Evolutionary conservation across 2,797 vertebrate species (phyloP).

Genomic region (Heteromormyrus szaboi): DNA sequence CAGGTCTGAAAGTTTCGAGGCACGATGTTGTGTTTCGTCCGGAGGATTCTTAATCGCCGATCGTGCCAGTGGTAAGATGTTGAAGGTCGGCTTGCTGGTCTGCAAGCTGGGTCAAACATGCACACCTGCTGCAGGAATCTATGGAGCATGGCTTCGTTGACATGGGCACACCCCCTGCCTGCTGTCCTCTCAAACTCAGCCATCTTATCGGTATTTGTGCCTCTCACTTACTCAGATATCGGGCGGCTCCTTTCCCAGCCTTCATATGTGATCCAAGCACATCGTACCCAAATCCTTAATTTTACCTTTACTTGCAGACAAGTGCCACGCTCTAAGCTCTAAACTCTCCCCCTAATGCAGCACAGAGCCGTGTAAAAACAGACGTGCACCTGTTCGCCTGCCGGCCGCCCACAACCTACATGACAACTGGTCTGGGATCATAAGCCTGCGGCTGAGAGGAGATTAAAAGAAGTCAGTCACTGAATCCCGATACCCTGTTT

Average conservation of each 20-base stretch:
- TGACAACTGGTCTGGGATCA: constrained; percentile 40
- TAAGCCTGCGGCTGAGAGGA: constrained; percentile 23
- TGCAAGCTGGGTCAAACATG: constrained; percentile 37
- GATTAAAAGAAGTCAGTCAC: constrained; percentile 29
- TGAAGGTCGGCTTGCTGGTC: constrained; percentile 23
- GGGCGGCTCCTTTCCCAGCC: not conserved
- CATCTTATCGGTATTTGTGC: constrained; percentile 37
- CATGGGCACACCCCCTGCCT: constrained; percentile 21
- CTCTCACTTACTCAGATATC: not conserved
- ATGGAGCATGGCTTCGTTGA: constrained; percentile 33
- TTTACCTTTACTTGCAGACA: not conserved
- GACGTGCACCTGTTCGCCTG: constrained; percentile 51
- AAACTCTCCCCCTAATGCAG: not conserved
- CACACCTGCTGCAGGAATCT: constrained; percentile 54
- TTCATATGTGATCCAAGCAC: not conserved
- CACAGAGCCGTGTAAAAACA: constrained; percentile 33
- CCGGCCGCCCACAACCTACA: constrained; percentile 36
- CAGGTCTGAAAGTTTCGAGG: not conserved
- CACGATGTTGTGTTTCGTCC: not conserved
- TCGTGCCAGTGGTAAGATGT: not conserved
- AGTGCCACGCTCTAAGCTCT: not conserved
- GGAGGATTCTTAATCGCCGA: not conserved
- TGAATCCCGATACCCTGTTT: constrained; percentile 24
- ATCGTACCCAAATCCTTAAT: not conserved
- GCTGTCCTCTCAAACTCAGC: constrained; percentile 24